Conservation (phyloP, 2,888 invertebrate species). For the Autographa pulchrina region DNA sequence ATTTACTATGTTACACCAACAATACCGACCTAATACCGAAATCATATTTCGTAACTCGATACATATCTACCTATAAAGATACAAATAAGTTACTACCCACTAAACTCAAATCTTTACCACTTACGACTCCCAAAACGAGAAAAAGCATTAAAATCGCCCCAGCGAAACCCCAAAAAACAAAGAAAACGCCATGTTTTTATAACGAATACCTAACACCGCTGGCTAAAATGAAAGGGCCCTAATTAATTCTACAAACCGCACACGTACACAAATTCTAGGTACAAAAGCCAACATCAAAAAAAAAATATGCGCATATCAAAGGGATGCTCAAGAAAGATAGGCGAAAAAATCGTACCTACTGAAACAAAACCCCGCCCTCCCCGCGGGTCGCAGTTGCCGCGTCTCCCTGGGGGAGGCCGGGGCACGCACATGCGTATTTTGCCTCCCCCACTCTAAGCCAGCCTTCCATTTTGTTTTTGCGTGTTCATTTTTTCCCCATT, state of each 20-base stretch:
- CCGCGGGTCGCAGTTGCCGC: slow-evolving; percentile 56
- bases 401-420: slow-evolving; percentile 54
- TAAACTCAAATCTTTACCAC: background rate
- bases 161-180: slow-evolving; percentile 62
- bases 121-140: background rate
- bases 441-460: slow-evolving; percentile 77
- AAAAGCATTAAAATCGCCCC: slow-evolving; percentile 74
- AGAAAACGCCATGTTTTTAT: slow-evolving; percentile 68
- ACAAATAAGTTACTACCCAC: background rate
- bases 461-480: slow-evolving; percentile 87
- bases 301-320: slow-evolving; percentile 60
- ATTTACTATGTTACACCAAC: no score
- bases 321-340: slow-evolving; percentile 70
- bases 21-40: background rate
- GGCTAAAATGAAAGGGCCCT: slow-evolving; percentile 75
- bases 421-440: slow-evolving; percentile 86
- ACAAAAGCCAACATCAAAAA: slow-evolving; percentile 19
- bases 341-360: slow-evolving; percentile 70
- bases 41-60: background rate
- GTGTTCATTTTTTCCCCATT: slow-evolving; percentile 57
- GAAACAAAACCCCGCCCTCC: slow-evolving; percentile 69
- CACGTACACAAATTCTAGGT: slow-evolving; percentile 54
- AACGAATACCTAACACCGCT: slow-evolving; percentile 71
- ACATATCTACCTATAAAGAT: background rate
- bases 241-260: slow-evolving; percentile 81